Conservation (phyloP, 2,113 vertebrate genomes). For the Apteryx owenii region DNA sequence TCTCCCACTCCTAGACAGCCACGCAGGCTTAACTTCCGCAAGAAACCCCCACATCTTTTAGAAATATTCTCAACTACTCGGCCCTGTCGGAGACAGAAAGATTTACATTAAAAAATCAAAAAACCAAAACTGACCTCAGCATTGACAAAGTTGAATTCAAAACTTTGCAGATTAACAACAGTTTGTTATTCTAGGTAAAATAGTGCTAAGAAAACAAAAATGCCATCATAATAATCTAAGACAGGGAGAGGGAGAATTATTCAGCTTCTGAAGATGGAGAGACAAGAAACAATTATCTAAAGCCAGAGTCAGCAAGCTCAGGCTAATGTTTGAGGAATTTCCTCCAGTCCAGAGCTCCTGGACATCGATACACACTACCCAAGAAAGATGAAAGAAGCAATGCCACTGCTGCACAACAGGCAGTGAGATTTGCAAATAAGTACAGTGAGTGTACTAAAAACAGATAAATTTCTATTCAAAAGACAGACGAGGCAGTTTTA, state of each 20-base stretch:
- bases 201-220: accelerated
- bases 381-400: neutral
- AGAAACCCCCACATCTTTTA: conserved; percentile 98
- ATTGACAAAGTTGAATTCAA: accelerated
- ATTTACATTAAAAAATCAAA: neutral
- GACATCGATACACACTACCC: accelerated
- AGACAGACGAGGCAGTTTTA: neutral
- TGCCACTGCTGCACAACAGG: neutral
- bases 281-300: neutral
- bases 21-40: conserved; percentile 92
- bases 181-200: neutral
- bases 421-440: neutral
- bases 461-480: neutral
- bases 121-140: accelerated
- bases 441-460: accelerated
- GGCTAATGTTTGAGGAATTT: accelerated
- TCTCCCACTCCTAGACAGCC: conserved; percentile 96
- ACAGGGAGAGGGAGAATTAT: neutral
- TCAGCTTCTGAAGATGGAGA: conserved; percentile 56
- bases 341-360: neutral
- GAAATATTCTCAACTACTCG: conserved; percentile 99
- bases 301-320: neutral
- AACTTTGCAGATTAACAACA: accelerated
- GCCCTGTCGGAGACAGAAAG: conserved; percentile 78
- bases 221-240: accelerated